Percentiles rank a stretch among this genome's conserved stretches.
phyloP scores from a whole-genome alignment of 1,140 invertebrate species.

The Brachionus rubens region DNA sequence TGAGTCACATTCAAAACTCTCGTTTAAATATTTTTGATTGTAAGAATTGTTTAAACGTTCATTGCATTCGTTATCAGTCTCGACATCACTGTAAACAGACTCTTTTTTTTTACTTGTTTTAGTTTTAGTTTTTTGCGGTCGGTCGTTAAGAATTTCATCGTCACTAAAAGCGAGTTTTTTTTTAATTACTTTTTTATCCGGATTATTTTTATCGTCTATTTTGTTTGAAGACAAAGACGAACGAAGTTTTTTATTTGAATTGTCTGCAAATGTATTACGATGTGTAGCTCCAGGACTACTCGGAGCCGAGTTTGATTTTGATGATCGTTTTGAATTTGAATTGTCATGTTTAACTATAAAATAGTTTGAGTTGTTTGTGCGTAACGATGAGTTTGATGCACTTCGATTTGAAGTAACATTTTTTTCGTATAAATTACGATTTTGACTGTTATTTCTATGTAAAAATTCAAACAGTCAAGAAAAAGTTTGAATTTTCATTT shows the following conservation, averaged over 20 bases:
- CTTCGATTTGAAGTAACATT: constrained; percentile 11
- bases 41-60: constrained; percentile 27
- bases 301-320: constrained; percentile 30
- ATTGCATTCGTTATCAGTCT: constrained; percentile 29
- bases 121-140: not conserved
- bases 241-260: not conserved
- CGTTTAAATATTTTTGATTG: constrained; percentile 35
- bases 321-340: constrained; percentile 7
- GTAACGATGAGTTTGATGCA: not conserved
- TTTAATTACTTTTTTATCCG: constrained; percentile 26
- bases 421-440: constrained; percentile 18
- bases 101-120: constrained; percentile 24
- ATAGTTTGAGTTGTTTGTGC: constrained; percentile 27
- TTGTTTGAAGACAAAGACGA: constrained; percentile 42
- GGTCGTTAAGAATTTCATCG: constrained; percentile 35
- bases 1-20: constrained; percentile 18
- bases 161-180: constrained; percentile 46
- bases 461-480: not conserved
- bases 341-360: constrained; percentile 16
- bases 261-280: not conserved
- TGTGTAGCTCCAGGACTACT: constrained; percentile 1
- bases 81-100: not conserved
- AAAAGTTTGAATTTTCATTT: not conserved
- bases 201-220: constrained; percentile 37
- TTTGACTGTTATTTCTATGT: constrained; percentile 26